Base-by-base conservation (phyloP, 1,140 invertebrate genomes). In the Metopolophium dirhodum region DNA sequence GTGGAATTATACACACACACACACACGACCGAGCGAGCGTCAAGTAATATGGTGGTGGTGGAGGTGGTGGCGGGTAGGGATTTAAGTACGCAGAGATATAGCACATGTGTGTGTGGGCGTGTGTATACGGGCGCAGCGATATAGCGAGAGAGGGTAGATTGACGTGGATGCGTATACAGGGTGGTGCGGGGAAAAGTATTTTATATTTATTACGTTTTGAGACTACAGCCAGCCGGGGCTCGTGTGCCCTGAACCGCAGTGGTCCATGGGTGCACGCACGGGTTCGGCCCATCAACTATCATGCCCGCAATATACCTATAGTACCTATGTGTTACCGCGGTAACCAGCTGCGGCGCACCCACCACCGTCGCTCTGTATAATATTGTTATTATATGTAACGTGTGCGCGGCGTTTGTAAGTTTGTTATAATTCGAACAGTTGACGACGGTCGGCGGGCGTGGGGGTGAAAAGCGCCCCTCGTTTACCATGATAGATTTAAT, bases 81-180 rank as follows among this genome's bases (percentile, higher is more conserved):
- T 91, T 91, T 91, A 91, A 91, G 41, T 47, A 45, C 14, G 37
- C 9, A 68, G 9, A 90, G 30, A 54, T 41, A 90, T 20, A 57
- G 26, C 14, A 35, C 8, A 77, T n/a, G 23, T 35, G n/a, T 37
- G 26, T 57, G 54, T 14, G 14, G 9, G 41, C 8, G 61, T 20
- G 41, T n/a, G 61, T 82, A 91, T 83, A 51, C 68, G 61, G 41
- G 61, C 30, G 20, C n/a, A 30, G 51, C 35, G 37, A 26, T 37
- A 8, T 37, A 23, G 47, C 49, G 47, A n/a, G 45, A 87, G 86
- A 87, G 86, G 86, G 86, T 87, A 35, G 86, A 87, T 87, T 87
- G 86, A 87, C n/a, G 86, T 87, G 51, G 51, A 54, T 54, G 30
- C 7, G 30, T 85, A 83, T 87, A 87, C 45, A 47, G 85, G 47